Evolutionary conservation across 2,888 invertebrate genomes (phyloP), one percentile per base, ranked within the genome.

Genomic region (Cremastobaeus sp.): DNA sequence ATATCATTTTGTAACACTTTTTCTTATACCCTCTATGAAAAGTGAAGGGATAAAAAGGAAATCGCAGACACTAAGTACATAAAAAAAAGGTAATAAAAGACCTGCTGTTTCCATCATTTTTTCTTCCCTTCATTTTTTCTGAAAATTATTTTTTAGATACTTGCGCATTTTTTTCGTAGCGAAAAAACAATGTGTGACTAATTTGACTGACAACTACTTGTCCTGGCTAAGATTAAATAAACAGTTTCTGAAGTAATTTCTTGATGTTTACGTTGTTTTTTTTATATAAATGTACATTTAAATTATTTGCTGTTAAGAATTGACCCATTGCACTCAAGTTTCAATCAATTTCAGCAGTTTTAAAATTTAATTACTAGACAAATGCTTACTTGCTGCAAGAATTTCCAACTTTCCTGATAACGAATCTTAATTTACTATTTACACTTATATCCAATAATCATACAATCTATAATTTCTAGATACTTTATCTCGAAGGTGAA

Each of bases 111-210:
- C 25, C 25, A 3, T 5, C 20, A n/a, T 41, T 32, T 50, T 41
- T 32, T 30, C 11, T 9, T 32, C n/a, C 15, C 20, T 47, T 45
- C 18, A 14, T 9, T 64, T 62, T 45, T 54, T n/a, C n/a, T n/a
- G 54, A 47, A 35, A 66, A 66, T 57, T 66, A 57, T 57, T 21
- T 68, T 68, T 66, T 59, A 52, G 68, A 50, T 68, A 68, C 41
- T 37, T 57, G 45, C 68, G 50, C 43, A 59, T 68, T 66, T 66
- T 48, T 52, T 66, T 68, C 59, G 66, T 68, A 68, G 68, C 50
- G 35, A 30, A 59, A 43, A 25, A 45, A 25, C 3, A 1, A 54
- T 21, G 34, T 30, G 17, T 34, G 35, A 45, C 28, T 9, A 32
- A 60, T 50, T 48, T 47, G 18, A 59, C 12, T 39, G 17, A 8